Conservation (phyloP, 1,140 invertebrate species). For the Pogonomyrmex californicus region DNA sequence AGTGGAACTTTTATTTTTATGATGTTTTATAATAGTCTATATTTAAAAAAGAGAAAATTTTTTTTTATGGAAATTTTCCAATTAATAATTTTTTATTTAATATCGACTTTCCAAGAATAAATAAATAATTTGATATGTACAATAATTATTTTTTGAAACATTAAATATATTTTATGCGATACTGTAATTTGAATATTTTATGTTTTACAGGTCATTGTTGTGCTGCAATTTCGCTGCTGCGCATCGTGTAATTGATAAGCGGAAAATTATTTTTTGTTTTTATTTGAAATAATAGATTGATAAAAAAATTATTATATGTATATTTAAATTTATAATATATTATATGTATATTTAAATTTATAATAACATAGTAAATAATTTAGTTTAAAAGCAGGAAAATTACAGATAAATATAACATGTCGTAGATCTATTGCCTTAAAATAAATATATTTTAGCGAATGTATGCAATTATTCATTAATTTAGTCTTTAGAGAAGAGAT, state of each 20-base stretch:
- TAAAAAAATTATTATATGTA: too few species aligned
- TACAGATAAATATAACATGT: neutral
- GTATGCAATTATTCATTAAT: neutral
- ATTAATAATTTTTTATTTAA: neutral
- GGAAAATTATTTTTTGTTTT: neutral
- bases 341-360: too few species aligned
- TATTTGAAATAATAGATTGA: neutral
- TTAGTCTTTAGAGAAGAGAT: neutral
- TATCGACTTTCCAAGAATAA: neutral
- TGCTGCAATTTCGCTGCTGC: neutral
- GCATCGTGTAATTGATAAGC: neutral
- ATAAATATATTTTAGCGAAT: neutral
- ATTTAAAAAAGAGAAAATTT: neutral
- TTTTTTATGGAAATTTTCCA: neutral
- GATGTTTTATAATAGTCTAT: neutral
- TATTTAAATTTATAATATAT: neutral
- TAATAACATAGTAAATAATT: neutral
- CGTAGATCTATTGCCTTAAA: neutral
- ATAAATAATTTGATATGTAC: neutral
- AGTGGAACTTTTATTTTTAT: neutral
- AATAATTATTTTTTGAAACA: conserved; percentile 2
- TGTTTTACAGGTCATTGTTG: neutral
- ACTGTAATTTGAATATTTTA: neutral
- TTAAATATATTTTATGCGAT: neutral
- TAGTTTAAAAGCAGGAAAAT: neutral